Conservation (phyloP, 2,888 invertebrate genomes). For the Tyria jacobaeae region DNA sequence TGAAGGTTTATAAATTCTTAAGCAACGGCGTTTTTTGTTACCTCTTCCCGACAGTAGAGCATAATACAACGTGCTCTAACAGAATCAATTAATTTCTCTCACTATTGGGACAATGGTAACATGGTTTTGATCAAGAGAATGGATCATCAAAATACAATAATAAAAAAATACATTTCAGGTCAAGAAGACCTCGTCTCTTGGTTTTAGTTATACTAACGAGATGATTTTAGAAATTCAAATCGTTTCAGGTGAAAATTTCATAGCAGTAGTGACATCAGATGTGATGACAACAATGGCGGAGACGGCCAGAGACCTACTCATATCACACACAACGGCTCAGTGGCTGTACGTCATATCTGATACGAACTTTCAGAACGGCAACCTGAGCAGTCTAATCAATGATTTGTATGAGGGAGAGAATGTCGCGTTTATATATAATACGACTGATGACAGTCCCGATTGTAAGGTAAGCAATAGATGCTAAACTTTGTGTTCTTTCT, state of each 20-base stretch:
- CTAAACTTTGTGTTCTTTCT: too few relatives aligned
- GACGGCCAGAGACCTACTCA: conserved; percentile 88
- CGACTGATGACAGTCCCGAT: conserved; percentile 79
- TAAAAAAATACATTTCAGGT: too few relatives aligned
- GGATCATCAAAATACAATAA: too few relatives aligned
- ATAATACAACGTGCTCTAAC: too few relatives aligned
- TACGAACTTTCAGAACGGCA: conserved; percentile 77
- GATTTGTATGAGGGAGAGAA: conserved; percentile 92
- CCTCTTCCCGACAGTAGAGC: too few relatives aligned
- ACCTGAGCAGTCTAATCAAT: conserved; percentile 85
- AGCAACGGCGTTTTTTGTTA: too few relatives aligned
- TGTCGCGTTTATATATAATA: conserved; percentile 91
- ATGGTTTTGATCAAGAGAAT: too few relatives aligned
- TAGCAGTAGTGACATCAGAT: conserved; percentile 88
- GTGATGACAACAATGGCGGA: conserved; percentile 89
- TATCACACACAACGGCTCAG: conserved; percentile 91
- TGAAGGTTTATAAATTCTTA: too few relatives aligned
- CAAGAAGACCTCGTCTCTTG: too few relatives aligned
- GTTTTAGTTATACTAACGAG: too few relatives aligned
- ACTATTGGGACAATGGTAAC: too few relatives aligned
- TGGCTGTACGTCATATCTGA: conserved; percentile 94
- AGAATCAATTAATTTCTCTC: too few relatives aligned
- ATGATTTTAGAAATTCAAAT: not conserved
- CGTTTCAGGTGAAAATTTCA: conserved; percentile 83
- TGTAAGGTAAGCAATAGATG: conserved; percentile 88